Percentiles rank a stretch among this genome's conserved stretches.
Conservation (phyloP, 2,888 invertebrate genomes). For the Gymnocheta viridis region DNA sequence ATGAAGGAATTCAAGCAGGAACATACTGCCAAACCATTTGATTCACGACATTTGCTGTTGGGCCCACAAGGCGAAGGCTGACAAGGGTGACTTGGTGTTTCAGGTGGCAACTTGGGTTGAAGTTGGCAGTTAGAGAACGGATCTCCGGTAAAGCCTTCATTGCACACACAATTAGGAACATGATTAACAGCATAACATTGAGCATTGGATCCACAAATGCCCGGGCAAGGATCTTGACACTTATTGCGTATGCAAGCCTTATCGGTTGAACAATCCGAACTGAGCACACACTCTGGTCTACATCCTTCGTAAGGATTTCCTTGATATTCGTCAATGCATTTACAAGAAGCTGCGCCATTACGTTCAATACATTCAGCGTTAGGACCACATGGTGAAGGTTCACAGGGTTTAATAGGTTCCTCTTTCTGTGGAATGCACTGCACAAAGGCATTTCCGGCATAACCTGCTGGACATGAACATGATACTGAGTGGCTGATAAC, state of each 20-base stretch:
- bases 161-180: conserved; percentile 92
- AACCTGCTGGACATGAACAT: conserved; percentile 89
- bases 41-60: conserved; percentile 89
- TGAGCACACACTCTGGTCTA: conserved; percentile 92
- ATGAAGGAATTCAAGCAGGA: conserved; percentile 88
- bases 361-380: conserved; percentile 90
- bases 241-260: conserved; percentile 92
- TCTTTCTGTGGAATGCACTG: conserved; percentile 86
- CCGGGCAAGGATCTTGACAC: conserved; percentile 93
- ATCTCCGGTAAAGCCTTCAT: conserved; percentile 88
- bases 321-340: conserved; percentile 90
- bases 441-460: conserved; percentile 91
- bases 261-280: conserved; percentile 92
- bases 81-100: conserved; percentile 84
- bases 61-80: conserved; percentile 91
- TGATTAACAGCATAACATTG: conserved; percentile 93
- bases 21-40: conserved; percentile 89
- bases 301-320: conserved; percentile 94
- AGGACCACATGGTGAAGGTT: conserved; percentile 93
- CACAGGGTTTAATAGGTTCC: conserved; percentile 87
- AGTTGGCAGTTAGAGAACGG: conserved; percentile 85
- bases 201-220: conserved; percentile 91
- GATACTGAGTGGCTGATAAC: conserved; percentile 91
- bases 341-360: conserved; percentile 90
- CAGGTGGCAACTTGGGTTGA: conserved; percentile 73